Evolutionary conservation across 2,888 invertebrate genomes (phyloP).

Genomic region (Thelaira solivaga): DNA sequence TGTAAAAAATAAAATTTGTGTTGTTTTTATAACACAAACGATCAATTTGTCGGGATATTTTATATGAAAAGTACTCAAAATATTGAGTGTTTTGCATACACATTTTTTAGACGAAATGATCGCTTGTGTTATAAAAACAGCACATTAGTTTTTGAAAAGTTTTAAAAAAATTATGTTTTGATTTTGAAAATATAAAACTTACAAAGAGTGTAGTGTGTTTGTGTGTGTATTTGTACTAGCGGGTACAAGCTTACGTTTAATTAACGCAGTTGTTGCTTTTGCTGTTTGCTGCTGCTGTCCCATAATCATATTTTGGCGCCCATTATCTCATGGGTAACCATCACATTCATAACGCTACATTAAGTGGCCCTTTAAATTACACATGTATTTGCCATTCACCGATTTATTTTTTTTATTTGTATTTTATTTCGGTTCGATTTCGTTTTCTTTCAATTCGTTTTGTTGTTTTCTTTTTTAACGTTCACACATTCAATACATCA

Average conservation of each 20-base stretch:
- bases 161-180: too few species aligned
- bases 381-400: conserved; percentile 21
- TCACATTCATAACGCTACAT: conserved; percentile 6
- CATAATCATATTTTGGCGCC: conserved; percentile 46
- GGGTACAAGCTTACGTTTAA: not conserved
- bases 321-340: conserved; percentile 33
- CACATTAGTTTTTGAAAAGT: too few species aligned
- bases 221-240: too few species aligned
- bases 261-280: not conserved
- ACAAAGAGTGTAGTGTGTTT: too few species aligned
- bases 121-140: too few species aligned
- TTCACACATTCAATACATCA: conserved; percentile 25
- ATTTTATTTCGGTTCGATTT: conserved; percentile 6
- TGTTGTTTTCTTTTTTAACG: conserved; percentile 11
- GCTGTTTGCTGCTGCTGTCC: conserved; percentile 1
- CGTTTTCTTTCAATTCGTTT: not conserved
- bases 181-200: too few species aligned
- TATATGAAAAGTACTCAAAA: too few species aligned
- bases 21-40: too few species aligned
- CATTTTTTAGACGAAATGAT: too few species aligned
- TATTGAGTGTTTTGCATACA: too few species aligned
- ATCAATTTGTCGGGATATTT: too few species aligned
- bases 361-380: conserved; percentile 33
- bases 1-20: too few species aligned
- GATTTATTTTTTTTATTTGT: conserved; percentile 5